phyloP scores from a whole-genome alignment of 1,140 invertebrate species.

The Eumaeus atala region DNA sequence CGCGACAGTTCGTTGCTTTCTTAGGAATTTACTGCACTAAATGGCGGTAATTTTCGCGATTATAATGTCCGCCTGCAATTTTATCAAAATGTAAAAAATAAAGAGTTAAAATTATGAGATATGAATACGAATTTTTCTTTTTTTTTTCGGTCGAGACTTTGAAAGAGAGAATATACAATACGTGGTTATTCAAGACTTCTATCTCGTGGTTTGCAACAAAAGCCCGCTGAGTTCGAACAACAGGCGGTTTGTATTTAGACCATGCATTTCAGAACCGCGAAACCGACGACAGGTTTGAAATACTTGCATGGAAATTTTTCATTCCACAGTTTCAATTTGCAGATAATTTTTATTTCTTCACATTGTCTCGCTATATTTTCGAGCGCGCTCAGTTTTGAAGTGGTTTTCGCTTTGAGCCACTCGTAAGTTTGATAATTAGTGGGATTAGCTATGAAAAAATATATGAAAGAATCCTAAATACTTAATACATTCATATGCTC shows the following conservation, averaged over 20 bases:
- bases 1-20: not conserved
- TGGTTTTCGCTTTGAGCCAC: too few relatives aligned
- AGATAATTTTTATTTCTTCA: not conserved
- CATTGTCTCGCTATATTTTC: not conserved
- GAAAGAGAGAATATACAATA: constrained; percentile 20
- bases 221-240: constrained; percentile 36
- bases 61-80: not conserved
- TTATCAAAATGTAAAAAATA: constrained; percentile 7
- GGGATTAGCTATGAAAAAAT: too few relatives aligned
- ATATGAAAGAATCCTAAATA: too few relatives aligned
- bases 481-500: too few relatives aligned
- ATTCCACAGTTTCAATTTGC: constrained; percentile 8
- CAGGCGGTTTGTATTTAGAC: constrained; percentile 41
- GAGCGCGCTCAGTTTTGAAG: too few relatives aligned
- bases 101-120: constrained; percentile 13
- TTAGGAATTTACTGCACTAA: not conserved
- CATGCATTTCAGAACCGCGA: constrained; percentile 50
- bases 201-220: constrained; percentile 44
- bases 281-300: constrained; percentile 26
- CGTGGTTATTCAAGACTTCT: constrained; percentile 28
- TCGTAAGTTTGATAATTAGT: too few relatives aligned
- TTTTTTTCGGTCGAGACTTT: constrained; percentile 14
- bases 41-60: not conserved
- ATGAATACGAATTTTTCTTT: constrained; percentile 13
- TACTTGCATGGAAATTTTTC: constrained; percentile 17